phyloP scores from a whole-genome alignment of 2,797 vertebrate genomes.

The Fistularia tabacaria region DNA sequence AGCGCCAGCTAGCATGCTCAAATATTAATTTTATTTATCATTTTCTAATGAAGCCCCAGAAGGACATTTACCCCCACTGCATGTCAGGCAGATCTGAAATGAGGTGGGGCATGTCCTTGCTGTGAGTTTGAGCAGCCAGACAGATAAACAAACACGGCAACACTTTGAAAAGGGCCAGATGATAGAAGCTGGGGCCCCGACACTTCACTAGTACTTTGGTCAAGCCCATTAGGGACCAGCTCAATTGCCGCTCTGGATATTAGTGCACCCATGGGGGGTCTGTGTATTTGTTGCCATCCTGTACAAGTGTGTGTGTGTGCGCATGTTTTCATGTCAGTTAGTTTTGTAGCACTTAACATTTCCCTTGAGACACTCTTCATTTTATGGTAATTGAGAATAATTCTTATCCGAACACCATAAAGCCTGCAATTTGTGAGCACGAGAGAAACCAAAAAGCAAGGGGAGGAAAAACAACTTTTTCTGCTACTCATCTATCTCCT shows the following conservation, averaged over 20 bases:
- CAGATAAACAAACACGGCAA: conserved; percentile 63
- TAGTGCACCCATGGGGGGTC: conserved; percentile 50
- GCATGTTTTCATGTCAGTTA: conserved; percentile 28
- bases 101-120: conserved; percentile 59
- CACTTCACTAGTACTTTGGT: conserved; percentile 58
- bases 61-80: conserved; percentile 75
- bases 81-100: conserved; percentile 63
- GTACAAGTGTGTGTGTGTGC: conserved; percentile 31
- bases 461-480: neutral
- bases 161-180: conserved; percentile 52
- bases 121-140: conserved; percentile 52
- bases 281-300: conserved; percentile 57
- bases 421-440: neutral
- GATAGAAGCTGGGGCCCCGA: conserved; percentile 43
- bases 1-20: conserved; percentile 64
- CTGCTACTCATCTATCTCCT: neutral
- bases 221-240: conserved; percentile 54
- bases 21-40: conserved; percentile 84
- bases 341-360: conserved; percentile 21
- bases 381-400: conserved; percentile 42
- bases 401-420: conserved; percentile 62
- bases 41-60: conserved; percentile 80
- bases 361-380: conserved; percentile 55
- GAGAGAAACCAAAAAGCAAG: conserved; percentile 24
- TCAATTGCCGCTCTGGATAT: conserved; percentile 66